These are phyloP conservation scores for Reticulitermes speratus DNA, from an alignment of 1,140 invertebrate genomes.

Conservation along the genomic window DNA sequence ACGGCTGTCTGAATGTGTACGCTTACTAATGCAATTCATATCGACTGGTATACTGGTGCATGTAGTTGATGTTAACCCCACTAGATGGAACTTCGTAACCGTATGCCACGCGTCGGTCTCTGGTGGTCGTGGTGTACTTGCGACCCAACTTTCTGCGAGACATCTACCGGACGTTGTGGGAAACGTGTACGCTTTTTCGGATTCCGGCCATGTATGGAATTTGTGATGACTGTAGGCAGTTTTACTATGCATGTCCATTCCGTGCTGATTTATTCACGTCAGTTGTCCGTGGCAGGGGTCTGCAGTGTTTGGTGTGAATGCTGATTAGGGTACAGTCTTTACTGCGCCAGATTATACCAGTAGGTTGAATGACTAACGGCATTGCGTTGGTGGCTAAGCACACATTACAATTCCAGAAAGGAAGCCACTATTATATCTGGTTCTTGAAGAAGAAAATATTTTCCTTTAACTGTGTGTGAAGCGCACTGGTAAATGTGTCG, in stretches of 20 bases:
- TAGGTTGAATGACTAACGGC: not conserved
- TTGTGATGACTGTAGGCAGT: not conserved
- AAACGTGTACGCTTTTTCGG: not conserved
- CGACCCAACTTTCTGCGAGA: slow-evolving; percentile 2
- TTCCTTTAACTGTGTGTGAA: too few relatives aligned
- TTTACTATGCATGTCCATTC: not conserved
- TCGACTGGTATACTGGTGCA: not conserved
- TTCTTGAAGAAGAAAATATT: too few relatives aligned
- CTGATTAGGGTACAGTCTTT: not conserved
- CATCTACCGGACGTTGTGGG: not conserved
- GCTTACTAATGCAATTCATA: not conserved
- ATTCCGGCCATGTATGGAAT: not conserved
- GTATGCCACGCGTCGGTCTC: not conserved
- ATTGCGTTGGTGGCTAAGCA: too few relatives aligned
- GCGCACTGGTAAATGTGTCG: too few relatives aligned
- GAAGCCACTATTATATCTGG: too few relatives aligned
- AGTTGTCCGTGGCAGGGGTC: not conserved
- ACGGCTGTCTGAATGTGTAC: too few relatives aligned
- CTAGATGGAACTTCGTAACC: not conserved
- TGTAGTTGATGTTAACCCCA: not conserved
- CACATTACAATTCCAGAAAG: too few relatives aligned
- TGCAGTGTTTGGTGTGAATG: not conserved
- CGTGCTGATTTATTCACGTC: not conserved
- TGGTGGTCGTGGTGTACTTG: not conserved
- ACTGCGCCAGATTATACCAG: not conserved